A percentile compares a stretch with the other conserved stretches of the same genome.
These are phyloP conservation scores for Lycia hirtaria DNA, from an alignment of 2,888 invertebrate genomes.

Conservation along the genomic window DNA sequence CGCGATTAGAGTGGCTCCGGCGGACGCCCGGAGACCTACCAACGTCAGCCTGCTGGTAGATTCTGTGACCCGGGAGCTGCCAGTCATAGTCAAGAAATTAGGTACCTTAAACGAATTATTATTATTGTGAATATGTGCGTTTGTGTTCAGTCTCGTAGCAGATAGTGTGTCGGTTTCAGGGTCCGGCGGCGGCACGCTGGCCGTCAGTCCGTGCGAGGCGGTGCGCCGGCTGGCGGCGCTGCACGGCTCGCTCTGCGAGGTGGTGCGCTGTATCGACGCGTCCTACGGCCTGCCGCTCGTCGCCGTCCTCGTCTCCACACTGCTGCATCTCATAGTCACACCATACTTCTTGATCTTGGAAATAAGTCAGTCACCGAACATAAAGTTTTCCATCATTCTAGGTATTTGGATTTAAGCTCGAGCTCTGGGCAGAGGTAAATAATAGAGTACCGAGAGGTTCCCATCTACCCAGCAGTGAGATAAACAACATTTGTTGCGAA, in stretches of 20 bases:
- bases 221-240: conserved; percentile 79
- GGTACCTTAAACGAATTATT: conserved; percentile 56
- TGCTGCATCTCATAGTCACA: conserved; percentile 86
- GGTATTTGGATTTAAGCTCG: too few relatives aligned
- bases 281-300: conserved; percentile 84
- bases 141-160: too few relatives aligned
- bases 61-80: conserved; percentile 55
- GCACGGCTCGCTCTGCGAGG: conserved; percentile 82
- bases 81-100: conserved; percentile 64
- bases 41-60: conserved; percentile 70
- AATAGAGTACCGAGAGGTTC: too few relatives aligned
- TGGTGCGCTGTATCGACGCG: conserved; percentile 77
- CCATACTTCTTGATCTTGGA: conserved; percentile 86
- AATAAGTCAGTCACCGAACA: conserved; percentile 78
- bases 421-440: too few relatives aligned
- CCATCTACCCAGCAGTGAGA: too few relatives aligned
- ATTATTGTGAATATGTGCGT: background rate
- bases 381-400: too few relatives aligned
- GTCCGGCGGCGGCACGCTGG: conserved; percentile 62
- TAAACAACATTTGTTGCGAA: too few relatives aligned
- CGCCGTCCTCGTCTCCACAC: conserved; percentile 82
- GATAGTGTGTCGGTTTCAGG: conserved; percentile 58
- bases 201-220: conserved; percentile 70
- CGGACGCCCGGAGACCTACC: conserved; percentile 53
- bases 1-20: conserved; percentile 67